phyloP scores from a whole-genome alignment of 2,888 invertebrate genomes.

The Drosophila meridiana region DNA sequence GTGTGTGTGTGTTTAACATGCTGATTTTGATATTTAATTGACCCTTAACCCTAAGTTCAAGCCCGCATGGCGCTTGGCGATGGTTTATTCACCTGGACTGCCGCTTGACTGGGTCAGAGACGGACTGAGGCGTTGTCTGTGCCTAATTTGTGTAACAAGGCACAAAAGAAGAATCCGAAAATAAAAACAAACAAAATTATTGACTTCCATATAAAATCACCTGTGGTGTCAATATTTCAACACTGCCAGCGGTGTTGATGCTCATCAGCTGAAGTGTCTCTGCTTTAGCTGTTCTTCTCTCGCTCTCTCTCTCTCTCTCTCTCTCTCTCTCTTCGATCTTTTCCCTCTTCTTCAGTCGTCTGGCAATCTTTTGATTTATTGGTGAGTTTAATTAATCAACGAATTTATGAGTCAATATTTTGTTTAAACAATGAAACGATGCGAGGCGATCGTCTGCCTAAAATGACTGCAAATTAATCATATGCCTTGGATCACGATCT shows the following conservation, averaged over 20 bases:
- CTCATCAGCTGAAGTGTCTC: slow-evolving; percentile 62
- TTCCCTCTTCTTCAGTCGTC: slow-evolving; percentile 14
- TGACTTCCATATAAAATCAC: slow-evolving; percentile 78
- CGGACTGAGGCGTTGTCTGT: slow-evolving; percentile 12
- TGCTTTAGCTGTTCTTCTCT: slow-evolving; percentile 21
- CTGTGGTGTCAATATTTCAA: slow-evolving; percentile 82
- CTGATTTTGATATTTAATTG: slow-evolving; percentile 36
- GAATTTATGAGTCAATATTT: slow-evolving; percentile 76
- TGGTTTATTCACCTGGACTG: slow-evolving; percentile 37
- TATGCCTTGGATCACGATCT: slow-evolving; percentile 61
- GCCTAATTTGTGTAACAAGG: slow-evolving; percentile 60
- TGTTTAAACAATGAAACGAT: slow-evolving; percentile 66
- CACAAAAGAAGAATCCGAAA: slow-evolving; percentile 30
- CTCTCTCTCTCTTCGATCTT: background rate
- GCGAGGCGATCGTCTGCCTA: slow-evolving; percentile 46
- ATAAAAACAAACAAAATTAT: slow-evolving; percentile 35
- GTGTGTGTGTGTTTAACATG: slow-evolving; percentile 17
- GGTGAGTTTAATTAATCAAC: slow-evolving; percentile 78
- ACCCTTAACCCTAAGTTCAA: slow-evolving; percentile 49
- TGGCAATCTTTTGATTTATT: slow-evolving; percentile 73
- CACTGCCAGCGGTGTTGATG: slow-evolving; percentile 80
- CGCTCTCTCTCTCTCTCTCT: background rate
- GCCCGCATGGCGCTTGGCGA: slow-evolving; percentile 57
- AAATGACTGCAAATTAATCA: slow-evolving; percentile 78
- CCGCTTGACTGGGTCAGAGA: slow-evolving; percentile 30